Percentiles rank a stretch among this genome's conserved stretches.
phyloP scores from a whole-genome alignment of 2,113 vertebrate species.

The Lophotis ruficrista region DNA sequence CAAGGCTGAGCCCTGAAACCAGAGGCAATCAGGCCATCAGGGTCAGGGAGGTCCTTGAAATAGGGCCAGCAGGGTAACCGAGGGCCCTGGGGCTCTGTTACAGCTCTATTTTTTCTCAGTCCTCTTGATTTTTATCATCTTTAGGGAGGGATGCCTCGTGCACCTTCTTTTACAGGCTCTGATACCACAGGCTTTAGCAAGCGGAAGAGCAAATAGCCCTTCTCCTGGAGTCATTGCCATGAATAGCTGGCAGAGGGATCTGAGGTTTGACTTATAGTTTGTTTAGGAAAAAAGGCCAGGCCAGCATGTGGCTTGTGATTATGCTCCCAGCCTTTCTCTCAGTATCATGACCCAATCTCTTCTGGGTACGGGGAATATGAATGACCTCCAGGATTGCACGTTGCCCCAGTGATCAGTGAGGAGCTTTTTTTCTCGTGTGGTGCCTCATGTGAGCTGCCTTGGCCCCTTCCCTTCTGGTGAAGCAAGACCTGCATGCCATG shows the following conservation, averaged over 20 bases:
- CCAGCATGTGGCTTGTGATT: background rate
- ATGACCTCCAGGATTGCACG: background rate
- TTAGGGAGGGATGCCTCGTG: background rate
- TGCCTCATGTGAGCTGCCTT: background rate
- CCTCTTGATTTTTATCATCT: background rate
- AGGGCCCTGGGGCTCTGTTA: background rate
- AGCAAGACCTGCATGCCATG: background rate
- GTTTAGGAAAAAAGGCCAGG: background rate
- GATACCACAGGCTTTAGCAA: background rate
- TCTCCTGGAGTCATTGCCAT: rapidly evolving
- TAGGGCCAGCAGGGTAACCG: background rate
- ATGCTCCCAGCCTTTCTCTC: background rate
- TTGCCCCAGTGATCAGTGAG: background rate
- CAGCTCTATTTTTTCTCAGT: background rate
- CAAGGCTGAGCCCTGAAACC: background rate
- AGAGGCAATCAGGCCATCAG: background rate
- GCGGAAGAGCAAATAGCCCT: background rate
- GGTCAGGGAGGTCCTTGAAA: background rate
- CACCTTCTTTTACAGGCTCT: background rate
- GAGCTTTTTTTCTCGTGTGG: background rate
- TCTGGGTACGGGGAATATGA: background rate
- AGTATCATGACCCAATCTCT: background rate
- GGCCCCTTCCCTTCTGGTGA: background rate
- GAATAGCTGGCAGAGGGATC: background rate
- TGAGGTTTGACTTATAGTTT: background rate